A percentile compares a stretch with the other conserved stretches of the same genome.
phyloP scores from a whole-genome alignment of 2,888 invertebrate species.

The Himalopsyche kuldschensis region DNA sequence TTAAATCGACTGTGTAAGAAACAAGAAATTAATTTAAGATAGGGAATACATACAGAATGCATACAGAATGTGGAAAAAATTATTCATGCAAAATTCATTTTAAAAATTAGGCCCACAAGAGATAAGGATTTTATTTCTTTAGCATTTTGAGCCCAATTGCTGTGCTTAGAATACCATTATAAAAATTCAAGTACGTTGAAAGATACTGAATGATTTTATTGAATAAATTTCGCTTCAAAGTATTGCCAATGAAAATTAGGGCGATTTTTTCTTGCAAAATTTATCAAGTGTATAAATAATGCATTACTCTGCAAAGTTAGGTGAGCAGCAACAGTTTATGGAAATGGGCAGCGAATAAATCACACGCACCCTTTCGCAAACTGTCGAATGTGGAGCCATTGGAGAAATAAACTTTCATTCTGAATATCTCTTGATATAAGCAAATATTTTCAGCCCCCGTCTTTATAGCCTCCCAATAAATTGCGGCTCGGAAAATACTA shows the following conservation, averaged over 20 bases:
- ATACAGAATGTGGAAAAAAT: no score
- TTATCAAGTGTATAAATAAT: slow-evolving; percentile 1
- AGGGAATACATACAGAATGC: no score
- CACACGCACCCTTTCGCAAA: slow-evolving; percentile 8
- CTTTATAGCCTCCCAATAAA: not conserved
- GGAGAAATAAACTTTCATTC: not conserved
- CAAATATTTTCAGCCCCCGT: not conserved
- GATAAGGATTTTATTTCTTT: no score
- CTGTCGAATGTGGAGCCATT: not conserved
- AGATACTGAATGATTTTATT: no score
- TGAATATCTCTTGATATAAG: not conserved
- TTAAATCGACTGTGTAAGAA: no score
- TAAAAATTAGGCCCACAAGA: no score
- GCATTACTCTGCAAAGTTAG: not conserved
- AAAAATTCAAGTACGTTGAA: no score
- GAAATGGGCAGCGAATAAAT: slow-evolving; percentile 7
- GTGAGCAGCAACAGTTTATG: slow-evolving; percentile 13
- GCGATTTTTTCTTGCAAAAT: not conserved
- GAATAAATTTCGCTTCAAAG: no score
- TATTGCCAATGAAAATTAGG: not conserved
- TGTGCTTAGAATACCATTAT: no score
- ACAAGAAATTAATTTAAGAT: no score
- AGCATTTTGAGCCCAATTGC: no score
- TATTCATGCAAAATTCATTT: no score
- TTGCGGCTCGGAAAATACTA: not conserved